Base-by-base conservation (phyloP, 2,888 invertebrate species). In the Cephus sareptanus region DNA sequence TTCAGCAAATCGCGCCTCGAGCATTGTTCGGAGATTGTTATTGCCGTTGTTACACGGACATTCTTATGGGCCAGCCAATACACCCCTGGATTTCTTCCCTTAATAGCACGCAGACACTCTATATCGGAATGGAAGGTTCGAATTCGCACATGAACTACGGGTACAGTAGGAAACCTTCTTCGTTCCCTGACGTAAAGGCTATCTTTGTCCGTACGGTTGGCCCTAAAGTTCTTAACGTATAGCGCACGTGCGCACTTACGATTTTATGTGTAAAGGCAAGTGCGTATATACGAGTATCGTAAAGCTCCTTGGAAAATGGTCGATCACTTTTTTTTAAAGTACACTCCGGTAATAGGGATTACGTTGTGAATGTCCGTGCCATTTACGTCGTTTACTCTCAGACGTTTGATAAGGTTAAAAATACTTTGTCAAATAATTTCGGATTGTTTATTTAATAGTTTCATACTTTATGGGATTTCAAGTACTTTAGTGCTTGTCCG, bases 1-100 rank as follows among this genome's bases (percentile, higher is more conserved):
- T 12, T 56, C 56, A 9, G 23, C 56, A 15, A 56, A 56, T 56
- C 56, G 56, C 56, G 4, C 71, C 71, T 71, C 31, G 71, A 34
- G n/a, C 11, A 71, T 71, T 71, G 71, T 71, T 71, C 71, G 13
- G 71, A 56, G 71, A 71, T 71, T 71, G 9, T 34, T 71, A 71
- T 71, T 71, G 71, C 33, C 71, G 31, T 31, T 71, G 71, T 71
- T 71, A 31, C 6, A 56, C 31, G 13, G 4, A 6, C 33, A 71
- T 71, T 71, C 71, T 71, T 34, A 34, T 34, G 71, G 56, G 13
- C 56, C 9, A 23, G 23, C 9, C 15, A 56, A 23, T 56, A 56
- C 56, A 15, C 56, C 56, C 23, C 23, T 56, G 56, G 23, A 56
- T 23, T 56, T 56, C 15, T 56, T 23, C 9, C 23, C 9, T 23